phyloP scores from a whole-genome alignment of 2,113 vertebrate species.

The Nycticebus coucang region DNA sequence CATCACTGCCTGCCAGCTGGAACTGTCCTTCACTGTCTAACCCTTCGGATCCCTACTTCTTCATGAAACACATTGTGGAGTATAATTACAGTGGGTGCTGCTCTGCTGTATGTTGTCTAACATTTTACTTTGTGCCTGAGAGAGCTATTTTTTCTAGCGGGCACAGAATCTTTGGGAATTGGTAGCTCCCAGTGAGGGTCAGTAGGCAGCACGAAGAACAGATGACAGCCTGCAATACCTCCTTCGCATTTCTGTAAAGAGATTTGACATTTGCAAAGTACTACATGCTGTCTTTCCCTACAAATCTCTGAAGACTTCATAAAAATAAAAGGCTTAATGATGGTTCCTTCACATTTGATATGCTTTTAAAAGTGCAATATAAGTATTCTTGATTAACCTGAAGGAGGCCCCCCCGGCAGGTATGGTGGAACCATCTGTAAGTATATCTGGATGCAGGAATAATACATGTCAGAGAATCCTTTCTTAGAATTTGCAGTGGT shows the following conservation, averaged over 20 bases:
- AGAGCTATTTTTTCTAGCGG: conserved; percentile 75
- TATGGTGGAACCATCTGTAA: neutral
- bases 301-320: conserved; percentile 71
- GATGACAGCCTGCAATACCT: conserved; percentile 79
- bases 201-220: conserved; percentile 80
- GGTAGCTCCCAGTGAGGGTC: conserved; percentile 75
- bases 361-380: conserved; percentile 62
- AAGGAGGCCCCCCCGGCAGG: neutral
- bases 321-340: conserved; percentile 79
- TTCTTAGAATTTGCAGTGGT: neutral
- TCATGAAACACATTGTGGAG: conserved; percentile 53
- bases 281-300: conserved; percentile 74
- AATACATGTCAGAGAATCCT: neutral
- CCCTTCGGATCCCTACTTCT: conserved; percentile 57
- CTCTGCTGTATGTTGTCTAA: conserved; percentile 74
- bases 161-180: conserved; percentile 70
- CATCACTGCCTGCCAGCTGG: conserved; percentile 69
- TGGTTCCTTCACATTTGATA: conserved; percentile 70
- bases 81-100: conserved; percentile 73
- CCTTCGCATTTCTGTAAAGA: conserved; percentile 83
- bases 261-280: conserved; percentile 82
- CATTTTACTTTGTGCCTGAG: conserved; percentile 69
- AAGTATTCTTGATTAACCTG: conserved; percentile 49
- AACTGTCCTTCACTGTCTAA: conserved; percentile 73
- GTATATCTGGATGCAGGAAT: neutral